Conservation (phyloP, 2,888 invertebrate species). For the Eristalis tenax region DNA sequence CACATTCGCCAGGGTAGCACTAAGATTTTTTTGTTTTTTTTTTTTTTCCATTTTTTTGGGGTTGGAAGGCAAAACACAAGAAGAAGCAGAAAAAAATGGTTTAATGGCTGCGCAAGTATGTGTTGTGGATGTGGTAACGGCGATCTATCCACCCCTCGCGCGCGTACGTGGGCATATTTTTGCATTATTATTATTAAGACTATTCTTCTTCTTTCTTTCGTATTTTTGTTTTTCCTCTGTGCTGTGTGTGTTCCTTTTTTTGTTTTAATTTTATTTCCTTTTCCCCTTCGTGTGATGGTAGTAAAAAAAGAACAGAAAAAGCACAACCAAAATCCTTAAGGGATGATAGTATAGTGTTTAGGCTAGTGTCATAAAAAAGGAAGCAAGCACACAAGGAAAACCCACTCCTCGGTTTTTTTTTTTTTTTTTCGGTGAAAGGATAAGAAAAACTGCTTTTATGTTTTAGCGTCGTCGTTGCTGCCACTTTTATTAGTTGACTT, state of each 20-base stretch:
- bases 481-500: slow-evolving; percentile 34
- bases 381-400: background rate
- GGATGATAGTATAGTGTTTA: slow-evolving; percentile 14
- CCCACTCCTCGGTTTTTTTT: background rate
- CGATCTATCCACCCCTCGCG: slow-evolving; percentile 29
- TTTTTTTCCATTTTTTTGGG: background rate
- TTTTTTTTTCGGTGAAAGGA: slow-evolving; percentile 31
- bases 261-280: slow-evolving; percentile 16
- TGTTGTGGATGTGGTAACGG: slow-evolving; percentile 16
- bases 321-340: background rate
- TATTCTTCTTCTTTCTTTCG: slow-evolving; percentile 8
- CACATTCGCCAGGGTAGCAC: background rate
- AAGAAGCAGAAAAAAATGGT: background rate
- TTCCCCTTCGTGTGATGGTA: background rate
- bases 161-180: slow-evolving; percentile 45
- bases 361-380: slow-evolving; percentile 5
- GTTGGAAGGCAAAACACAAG: background rate
- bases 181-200: slow-evolving; percentile 41
- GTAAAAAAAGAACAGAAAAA: background rate
- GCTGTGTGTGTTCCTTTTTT: background rate
- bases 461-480: slow-evolving; percentile 20
- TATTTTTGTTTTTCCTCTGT: background rate
- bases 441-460: slow-evolving; percentile 6
- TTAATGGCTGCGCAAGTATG: background rate
- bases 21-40: slow-evolving; percentile 2